Conservation (phyloP, 1,140 invertebrate species). For the Danaus melanippus region DNA sequence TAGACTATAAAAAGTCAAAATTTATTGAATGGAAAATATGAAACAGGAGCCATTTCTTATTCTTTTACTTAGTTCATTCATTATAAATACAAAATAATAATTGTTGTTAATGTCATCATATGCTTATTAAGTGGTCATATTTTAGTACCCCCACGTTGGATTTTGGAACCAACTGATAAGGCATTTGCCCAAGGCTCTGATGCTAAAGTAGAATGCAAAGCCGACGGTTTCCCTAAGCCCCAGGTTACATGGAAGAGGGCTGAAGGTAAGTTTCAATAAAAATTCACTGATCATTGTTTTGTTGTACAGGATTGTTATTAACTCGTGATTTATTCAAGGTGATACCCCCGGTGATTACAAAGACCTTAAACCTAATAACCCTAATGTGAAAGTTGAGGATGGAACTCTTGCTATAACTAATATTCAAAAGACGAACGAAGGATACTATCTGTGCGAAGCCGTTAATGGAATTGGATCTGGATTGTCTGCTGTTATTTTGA, state of each 20-base stretch:
- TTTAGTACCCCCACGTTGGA: slow-evolving; percentile 96
- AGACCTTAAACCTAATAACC: slow-evolving; percentile 90
- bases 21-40: no score
- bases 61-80: no score
- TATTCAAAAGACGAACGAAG: slow-evolving; percentile 93
- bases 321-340: slow-evolving; percentile 70
- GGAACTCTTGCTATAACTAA: slow-evolving; percentile 85
- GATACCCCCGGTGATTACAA: slow-evolving; percentile 93
- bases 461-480: slow-evolving; percentile 96
- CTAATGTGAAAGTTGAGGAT: slow-evolving; percentile 91
- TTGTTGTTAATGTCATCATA: slow-evolving; percentile 6
- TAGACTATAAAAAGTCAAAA: no score
- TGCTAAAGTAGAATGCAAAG: slow-evolving; percentile 95
- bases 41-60: no score
- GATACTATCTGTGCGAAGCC: slow-evolving; percentile 96
- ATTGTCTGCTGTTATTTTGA: slow-evolving; percentile 91
- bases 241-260: slow-evolving; percentile 96
- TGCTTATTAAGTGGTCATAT: slow-evolving; percentile 26
- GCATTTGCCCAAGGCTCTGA: slow-evolving; percentile 94
- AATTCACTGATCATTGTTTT: neutral
- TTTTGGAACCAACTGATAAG: slow-evolving; percentile 94
- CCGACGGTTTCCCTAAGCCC: slow-evolving; percentile 95
- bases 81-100: no score
- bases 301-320: neutral
- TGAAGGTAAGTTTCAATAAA: slow-evolving; percentile 77